phyloP scores from a whole-genome alignment of 2,888 invertebrate genomes.

The Athrips mouffetella region DNA sequence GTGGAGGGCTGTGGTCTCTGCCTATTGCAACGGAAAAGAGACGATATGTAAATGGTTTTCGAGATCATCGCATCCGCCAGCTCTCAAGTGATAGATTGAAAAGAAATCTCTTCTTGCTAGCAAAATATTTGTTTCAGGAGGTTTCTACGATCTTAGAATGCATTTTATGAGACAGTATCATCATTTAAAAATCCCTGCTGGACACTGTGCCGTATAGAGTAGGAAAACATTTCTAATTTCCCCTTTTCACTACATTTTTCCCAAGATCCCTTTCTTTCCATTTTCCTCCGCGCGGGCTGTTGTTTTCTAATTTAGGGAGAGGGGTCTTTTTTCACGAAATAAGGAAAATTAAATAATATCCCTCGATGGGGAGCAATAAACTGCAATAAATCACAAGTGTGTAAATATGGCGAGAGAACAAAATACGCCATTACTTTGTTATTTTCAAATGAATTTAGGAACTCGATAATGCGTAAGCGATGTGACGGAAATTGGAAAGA shows the following conservation, averaged over 20 bases:
- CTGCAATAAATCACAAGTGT: slow-evolving; percentile 17
- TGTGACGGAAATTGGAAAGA: slow-evolving; percentile 1
- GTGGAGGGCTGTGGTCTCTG: too few species aligned
- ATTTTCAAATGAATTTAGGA: slow-evolving; percentile 4
- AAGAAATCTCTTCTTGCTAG: too few species aligned
- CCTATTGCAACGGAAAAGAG: too few species aligned
- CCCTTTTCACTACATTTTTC: not conserved
- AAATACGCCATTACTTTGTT: slow-evolving; percentile 8
- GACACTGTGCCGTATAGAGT: too few species aligned
- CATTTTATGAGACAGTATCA: too few species aligned
- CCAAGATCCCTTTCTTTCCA: not conserved
- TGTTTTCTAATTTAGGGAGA: slow-evolving; percentile 1
- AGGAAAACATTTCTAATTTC: not conserved
- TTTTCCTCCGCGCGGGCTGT: not conserved
- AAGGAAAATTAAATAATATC: slow-evolving; percentile 19
- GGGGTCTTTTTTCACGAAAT: slow-evolving; percentile 7
- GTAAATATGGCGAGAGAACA: slow-evolving; percentile 14
- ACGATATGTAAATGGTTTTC: too few species aligned
- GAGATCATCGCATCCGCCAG: too few species aligned
- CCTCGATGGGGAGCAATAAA: slow-evolving; percentile 12
- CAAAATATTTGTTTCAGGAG: too few species aligned
- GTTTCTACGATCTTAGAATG: too few species aligned
- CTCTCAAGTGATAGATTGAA: too few species aligned
- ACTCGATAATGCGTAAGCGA: slow-evolving; percentile 2
- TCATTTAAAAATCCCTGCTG: too few species aligned